Conservation (phyloP, 2,888 invertebrate species). For the Caenorhabditis sp. region DNA sequence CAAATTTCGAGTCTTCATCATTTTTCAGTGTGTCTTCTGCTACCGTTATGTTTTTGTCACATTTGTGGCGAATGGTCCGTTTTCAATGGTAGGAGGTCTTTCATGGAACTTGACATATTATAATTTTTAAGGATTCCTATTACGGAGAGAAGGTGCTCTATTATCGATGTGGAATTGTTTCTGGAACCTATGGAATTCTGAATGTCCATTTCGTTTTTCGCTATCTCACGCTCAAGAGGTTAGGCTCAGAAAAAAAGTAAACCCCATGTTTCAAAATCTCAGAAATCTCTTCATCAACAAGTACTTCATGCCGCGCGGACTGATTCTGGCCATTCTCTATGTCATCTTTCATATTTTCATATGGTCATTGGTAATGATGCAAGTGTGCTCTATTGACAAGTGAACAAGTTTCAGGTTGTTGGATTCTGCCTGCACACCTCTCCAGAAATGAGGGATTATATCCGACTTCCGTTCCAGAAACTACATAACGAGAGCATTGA, state of each 20-base stretch:
- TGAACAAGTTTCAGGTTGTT: not conserved
- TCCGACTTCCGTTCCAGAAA: constrained; percentile 4
- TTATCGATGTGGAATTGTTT: not conserved
- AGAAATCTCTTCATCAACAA: constrained; percentile 5
- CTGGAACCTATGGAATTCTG: constrained; percentile 28
- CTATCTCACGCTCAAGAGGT: constrained; percentile 18
- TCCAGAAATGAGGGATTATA: constrained; percentile 26
- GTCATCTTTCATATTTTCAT: constrained; percentile 1
- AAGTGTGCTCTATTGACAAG: not conserved
- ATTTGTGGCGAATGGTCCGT: constrained; percentile 4
- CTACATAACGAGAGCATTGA: constrained; percentile 9
- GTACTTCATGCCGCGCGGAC: constrained; percentile 20
- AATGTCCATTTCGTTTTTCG: constrained; percentile 22
- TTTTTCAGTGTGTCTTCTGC: constrained; percentile 16
- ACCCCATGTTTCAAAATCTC: not conserved
- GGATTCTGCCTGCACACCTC: not conserved
- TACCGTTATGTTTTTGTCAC: constrained; percentile 37
- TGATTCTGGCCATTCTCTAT: constrained; percentile 1
- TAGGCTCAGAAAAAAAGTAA: not conserved
- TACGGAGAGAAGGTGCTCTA: not conserved
- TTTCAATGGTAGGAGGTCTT: constrained; percentile 6
- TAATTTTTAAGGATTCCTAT: not conserved
- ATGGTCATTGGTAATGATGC: constrained; percentile 15
- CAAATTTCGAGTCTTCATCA: too few relatives aligned
- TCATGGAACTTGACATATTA: not conserved